Percentiles rank a stretch among this genome's conserved stretches.
Evolutionary conservation across 2,888 invertebrate genomes (phyloP).

Genomic region (Phyllotreta cruciferae): DNA sequence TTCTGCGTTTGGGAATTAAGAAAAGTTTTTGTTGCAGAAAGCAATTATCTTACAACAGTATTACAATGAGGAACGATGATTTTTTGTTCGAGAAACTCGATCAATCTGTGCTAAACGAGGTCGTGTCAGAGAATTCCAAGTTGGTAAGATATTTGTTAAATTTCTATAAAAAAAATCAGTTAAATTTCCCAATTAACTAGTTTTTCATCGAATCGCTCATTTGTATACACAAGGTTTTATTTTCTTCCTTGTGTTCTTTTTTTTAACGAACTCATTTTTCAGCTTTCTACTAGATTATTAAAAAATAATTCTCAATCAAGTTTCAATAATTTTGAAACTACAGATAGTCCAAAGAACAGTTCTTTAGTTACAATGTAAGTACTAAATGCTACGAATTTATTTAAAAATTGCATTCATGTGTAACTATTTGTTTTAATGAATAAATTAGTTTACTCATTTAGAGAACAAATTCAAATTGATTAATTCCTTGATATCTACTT

Average conservation of each 20-base stretch:
- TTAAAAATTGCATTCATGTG: background rate
- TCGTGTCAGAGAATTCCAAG: conserved; percentile 18
- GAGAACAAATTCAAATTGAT: no score
- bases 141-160: conserved; percentile 20
- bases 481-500: background rate
- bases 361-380: conserved; percentile 51
- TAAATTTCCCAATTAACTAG: background rate
- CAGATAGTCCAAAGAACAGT: conserved; percentile 38
- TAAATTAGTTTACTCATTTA: conserved; percentile 2
- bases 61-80: conserved; percentile 1
- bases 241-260: no score
- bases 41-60: conserved; percentile 10
- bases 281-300: conserved; percentile 2
- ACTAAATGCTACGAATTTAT: conserved; percentile 1
- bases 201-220: background rate
- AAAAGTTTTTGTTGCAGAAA: conserved; percentile 9
- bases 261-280: background rate
- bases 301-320: background rate
- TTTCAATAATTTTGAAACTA: conserved; percentile 24
- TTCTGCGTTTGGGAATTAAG: background rate
- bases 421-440: background rate
- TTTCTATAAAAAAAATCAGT: background rate
- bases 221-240: no score
- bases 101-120: conserved; percentile 15
- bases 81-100: conserved; percentile 16